phyloP scores from a whole-genome alignment of 2,888 invertebrate species.

The Eupithecia vulgata region DNA sequence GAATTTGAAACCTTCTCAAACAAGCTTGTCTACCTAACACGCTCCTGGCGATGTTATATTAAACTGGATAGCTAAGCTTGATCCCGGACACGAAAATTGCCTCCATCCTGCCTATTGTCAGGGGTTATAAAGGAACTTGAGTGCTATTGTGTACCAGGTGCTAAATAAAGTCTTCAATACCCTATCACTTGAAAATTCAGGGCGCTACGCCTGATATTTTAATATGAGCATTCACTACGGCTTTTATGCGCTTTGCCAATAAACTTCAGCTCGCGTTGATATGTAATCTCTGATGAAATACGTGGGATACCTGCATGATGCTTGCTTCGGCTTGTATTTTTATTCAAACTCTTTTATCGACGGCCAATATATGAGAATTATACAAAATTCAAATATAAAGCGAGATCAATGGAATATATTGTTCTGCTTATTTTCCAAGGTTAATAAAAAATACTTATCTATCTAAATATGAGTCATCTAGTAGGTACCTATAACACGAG shows the following conservation, averaged over 20 bases:
- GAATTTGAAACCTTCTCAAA: neutral
- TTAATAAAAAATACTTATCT: too few species aligned
- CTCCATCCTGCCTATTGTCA: conserved; percentile 42
- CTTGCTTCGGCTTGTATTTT: conserved; percentile 7
- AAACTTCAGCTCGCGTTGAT: conserved; percentile 31
- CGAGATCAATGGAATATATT: neutral
- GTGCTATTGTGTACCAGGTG: conserved; percentile 38
- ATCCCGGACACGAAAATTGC: conserved; percentile 34
- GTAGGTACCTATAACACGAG: too few species aligned
- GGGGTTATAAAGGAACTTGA: conserved; percentile 35
- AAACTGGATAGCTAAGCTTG: conserved; percentile 6
- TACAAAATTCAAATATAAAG: neutral
- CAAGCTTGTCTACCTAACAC: neutral
- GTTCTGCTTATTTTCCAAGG: too few species aligned
- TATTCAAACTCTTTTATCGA: neutral
- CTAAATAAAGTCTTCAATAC: conserved; percentile 34
- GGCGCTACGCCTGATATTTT: conserved; percentile 39
- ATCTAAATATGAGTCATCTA: too few species aligned
- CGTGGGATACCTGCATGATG: conserved; percentile 16
- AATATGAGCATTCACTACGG: conserved; percentile 33
- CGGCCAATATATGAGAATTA: neutral
- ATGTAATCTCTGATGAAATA: conserved; percentile 20
- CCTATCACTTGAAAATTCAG: conserved; percentile 39
- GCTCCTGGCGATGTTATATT: neutral
- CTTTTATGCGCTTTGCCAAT: conserved; percentile 35